phyloP scores from a whole-genome alignment of 23 tunicate species.

The Styela plicata region DNA sequence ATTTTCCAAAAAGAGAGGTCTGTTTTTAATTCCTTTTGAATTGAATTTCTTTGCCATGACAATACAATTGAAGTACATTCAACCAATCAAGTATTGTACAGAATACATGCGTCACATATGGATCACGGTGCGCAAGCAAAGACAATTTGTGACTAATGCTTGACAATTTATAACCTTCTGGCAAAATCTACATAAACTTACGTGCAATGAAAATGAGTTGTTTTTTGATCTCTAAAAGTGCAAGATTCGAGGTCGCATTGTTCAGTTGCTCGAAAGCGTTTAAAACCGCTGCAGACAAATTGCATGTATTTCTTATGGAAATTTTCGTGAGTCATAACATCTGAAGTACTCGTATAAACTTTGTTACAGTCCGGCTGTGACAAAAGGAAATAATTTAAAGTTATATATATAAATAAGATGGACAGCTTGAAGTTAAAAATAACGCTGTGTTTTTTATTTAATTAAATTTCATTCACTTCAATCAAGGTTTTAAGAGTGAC shows the following conservation, averaged over 20 bases:
- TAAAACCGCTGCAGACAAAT: slow-evolving; percentile 77
- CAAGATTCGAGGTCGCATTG: slow-evolving; percentile 44
- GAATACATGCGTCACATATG: too few relatives aligned
- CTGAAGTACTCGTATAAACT: slow-evolving; percentile 89
- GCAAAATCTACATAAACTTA: slow-evolving; percentile 30
- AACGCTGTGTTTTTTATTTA: neutral
- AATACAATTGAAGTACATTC: too few relatives aligned
- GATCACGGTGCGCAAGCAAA: too few relatives aligned
- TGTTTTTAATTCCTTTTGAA: too few relatives aligned
- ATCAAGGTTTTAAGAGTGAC: slow-evolving; percentile 1
- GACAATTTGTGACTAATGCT: too few relatives aligned
- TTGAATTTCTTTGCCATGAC: too few relatives aligned
- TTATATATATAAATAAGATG: slow-evolving; percentile 1
- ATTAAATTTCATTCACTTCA: neutral
- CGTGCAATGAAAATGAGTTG: slow-evolving; percentile 95
- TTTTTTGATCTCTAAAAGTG: slow-evolving; percentile 42
- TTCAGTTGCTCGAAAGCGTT: slow-evolving; percentile 71
- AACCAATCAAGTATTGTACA: too few relatives aligned
- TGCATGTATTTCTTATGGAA: slow-evolving; percentile 73
- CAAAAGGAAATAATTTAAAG: neutral
- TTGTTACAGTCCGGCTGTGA: slow-evolving; percentile 72
- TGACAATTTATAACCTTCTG: too few relatives aligned
- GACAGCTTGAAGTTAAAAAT: neutral
- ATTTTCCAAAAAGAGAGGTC: too few relatives aligned
- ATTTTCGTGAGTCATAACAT: slow-evolving; percentile 92